A percentile compares a stretch with the other conserved stretches of the same genome.
These are phyloP conservation scores for Phocides pigmalion DNA, from an alignment of 1,140 invertebrate species.

Conservation along the genomic window DNA sequence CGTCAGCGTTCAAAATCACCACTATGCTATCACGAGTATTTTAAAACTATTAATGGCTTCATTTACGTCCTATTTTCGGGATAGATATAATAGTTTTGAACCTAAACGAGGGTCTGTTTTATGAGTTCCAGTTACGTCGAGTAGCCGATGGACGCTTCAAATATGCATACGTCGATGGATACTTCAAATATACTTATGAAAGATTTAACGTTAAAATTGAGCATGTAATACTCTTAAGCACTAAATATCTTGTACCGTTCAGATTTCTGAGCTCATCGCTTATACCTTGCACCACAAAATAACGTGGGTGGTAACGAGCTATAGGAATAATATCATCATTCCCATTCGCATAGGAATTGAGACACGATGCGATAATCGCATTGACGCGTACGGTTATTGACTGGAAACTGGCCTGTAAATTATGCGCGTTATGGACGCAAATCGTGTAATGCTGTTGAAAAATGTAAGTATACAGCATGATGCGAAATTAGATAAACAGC, in stretches of 20 bases:
- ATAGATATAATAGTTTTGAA: too few relatives aligned
- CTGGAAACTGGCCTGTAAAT: constrained; percentile 47
- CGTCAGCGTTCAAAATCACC: too few relatives aligned
- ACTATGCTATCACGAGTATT: too few relatives aligned
- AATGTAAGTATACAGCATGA: constrained; percentile 34
- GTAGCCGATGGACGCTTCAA: too few relatives aligned
- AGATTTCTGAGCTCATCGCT: constrained; percentile 8
- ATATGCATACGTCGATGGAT: too few relatives aligned
- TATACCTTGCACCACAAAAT: constrained; percentile 47
- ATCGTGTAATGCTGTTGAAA: constrained; percentile 35
- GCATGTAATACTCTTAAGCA: too few relatives aligned
- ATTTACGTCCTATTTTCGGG: not conserved
- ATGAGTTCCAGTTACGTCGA: too few relatives aligned
- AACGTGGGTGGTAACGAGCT: constrained; percentile 62
- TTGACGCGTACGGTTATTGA: constrained; percentile 45
- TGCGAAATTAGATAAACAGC: not conserved
- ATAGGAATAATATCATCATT: constrained; percentile 62
- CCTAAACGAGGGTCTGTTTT: too few relatives aligned
- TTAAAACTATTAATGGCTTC: not conserved
- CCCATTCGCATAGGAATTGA: constrained; percentile 64
- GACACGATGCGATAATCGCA: constrained; percentile 52
- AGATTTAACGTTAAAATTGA: too few relatives aligned
- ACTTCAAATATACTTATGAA: too few relatives aligned
- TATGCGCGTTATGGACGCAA: constrained; percentile 42
- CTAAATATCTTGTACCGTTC: too few relatives aligned